Percentiles rank a stretch among this genome's conserved stretches.
These are phyloP conservation scores for Ceratosolen solmsi DNA, from an alignment of 1,140 invertebrate species.

Conservation along the genomic window DNA sequence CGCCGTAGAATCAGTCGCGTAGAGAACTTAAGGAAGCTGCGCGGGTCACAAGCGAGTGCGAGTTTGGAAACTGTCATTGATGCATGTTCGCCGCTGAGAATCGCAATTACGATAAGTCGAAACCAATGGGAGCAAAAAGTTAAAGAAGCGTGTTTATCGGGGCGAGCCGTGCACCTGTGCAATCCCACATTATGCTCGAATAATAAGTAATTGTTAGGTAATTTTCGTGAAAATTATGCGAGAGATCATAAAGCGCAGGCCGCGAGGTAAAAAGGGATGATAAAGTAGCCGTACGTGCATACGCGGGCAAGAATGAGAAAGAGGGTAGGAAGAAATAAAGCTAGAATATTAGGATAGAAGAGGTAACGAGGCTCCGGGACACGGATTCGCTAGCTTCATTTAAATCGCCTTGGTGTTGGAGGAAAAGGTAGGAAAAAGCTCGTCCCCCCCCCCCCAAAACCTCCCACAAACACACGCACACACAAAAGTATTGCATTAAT, in stretches of 20 bases:
- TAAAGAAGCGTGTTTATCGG: background rate
- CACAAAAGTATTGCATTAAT: conserved; percentile 24
- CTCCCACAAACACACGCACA: background rate
- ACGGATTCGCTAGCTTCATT: conserved; percentile 3
- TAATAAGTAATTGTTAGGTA: conserved; percentile 10
- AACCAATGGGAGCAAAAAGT: background rate
- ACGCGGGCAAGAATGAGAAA: background rate
- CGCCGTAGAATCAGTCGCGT: too few relatives aligned
- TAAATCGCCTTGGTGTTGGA: background rate
- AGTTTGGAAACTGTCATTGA: background rate
- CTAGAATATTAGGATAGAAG: conserved; percentile 30
- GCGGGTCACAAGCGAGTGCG: background rate
- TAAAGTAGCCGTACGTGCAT: conserved; percentile 9
- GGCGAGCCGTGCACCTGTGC: too few relatives aligned
- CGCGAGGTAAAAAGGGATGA: too few relatives aligned
- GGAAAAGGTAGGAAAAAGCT: conserved; percentile 12
- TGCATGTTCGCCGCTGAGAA: background rate
- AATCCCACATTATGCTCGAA: background rate
- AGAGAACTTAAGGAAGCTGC: background rate
- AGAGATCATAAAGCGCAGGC: background rate
- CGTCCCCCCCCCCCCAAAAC: too few relatives aligned
- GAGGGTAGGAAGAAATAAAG: conserved; percentile 43
- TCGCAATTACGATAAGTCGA: background rate
- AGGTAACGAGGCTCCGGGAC: conserved; percentile 18
- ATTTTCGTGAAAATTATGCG: conserved; percentile 1